These are phyloP conservation scores for Tipula confusa DNA, from an alignment of 2,888 invertebrate genomes.

Conservation along the genomic window DNA sequence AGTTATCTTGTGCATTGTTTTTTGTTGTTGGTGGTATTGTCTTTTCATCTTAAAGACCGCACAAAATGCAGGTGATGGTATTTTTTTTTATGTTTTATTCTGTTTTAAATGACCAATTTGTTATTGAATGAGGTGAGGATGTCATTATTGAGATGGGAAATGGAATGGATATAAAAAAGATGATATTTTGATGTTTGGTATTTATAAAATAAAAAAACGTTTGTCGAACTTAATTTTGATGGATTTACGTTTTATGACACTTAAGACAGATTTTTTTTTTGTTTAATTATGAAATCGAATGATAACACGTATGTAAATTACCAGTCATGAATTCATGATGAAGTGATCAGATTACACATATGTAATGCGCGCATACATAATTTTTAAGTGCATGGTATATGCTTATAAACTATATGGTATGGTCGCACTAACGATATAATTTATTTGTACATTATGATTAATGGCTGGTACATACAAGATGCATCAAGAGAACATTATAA, in stretches of 20 bases:
- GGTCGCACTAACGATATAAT: slow-evolving; percentile 15
- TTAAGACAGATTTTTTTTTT: background rate
- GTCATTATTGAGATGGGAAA: background rate
- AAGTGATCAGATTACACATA: background rate
- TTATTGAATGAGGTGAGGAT: slow-evolving; percentile 30
- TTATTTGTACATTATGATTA: background rate
- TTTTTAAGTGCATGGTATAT: background rate
- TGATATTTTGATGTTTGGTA: no score
- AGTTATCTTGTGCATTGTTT: background rate
- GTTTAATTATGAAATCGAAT: background rate
- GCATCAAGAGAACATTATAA: background rate
- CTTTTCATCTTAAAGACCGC: slow-evolving; percentile 20
- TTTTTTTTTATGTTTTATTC: background rate
- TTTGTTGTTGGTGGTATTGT: background rate
- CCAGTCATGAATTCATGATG: background rate
- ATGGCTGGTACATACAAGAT: background rate
- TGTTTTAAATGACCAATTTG: slow-evolving; percentile 26
- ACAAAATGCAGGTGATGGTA: slow-evolving; percentile 26
- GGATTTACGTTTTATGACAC: background rate
- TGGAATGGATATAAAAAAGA: background rate
- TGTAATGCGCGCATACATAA: background rate
- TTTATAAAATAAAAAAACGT: background rate
- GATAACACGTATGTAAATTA: background rate
- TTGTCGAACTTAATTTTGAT: background rate
- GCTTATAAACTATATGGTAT: background rate